A percentile compares a stretch with the other conserved stretches of the same genome.
Evolutionary conservation across 2,888 invertebrate species (phyloP).

Genomic region (Campoplex nolae): DNA sequence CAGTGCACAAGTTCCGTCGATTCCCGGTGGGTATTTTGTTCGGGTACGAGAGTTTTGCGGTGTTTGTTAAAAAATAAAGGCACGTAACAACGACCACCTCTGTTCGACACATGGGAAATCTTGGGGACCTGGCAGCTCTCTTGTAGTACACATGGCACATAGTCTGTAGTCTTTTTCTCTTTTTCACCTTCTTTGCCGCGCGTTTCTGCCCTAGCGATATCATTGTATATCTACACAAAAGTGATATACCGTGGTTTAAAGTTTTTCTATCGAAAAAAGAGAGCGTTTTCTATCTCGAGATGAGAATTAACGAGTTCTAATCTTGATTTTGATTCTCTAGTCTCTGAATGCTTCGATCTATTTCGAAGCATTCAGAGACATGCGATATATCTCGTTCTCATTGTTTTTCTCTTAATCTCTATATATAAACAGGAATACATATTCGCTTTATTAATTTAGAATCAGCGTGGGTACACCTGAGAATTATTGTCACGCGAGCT

Average conservation of each 20-base stretch:
- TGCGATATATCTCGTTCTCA: constrained; percentile 6
- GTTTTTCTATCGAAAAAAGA: constrained; percentile 39
- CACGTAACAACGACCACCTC: constrained; percentile 57
- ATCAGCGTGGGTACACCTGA: constrained; percentile 18
- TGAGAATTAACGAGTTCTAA: constrained; percentile 59
- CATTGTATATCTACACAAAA: background rate
- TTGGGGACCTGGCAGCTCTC: constrained; percentile 53
- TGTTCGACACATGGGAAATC: constrained; percentile 69
- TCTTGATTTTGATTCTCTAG: constrained; percentile 10
- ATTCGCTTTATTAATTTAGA: background rate
- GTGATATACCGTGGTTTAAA: background rate
- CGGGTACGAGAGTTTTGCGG: constrained; percentile 64
- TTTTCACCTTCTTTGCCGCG: background rate
- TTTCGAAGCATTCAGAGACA: constrained; percentile 31
- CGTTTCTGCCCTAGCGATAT: background rate
- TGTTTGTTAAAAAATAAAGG: constrained; percentile 68
- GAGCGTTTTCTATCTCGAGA: constrained; percentile 21
- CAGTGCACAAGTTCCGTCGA: constrained; percentile 42
- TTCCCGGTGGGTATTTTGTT: constrained; percentile 38
- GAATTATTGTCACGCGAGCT: constrained; percentile 41
- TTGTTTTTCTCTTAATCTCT: constrained; percentile 10
- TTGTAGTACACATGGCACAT: constrained; percentile 42
- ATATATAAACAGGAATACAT: background rate
- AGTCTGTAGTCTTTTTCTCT: constrained; percentile 7
- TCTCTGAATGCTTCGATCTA: too few relatives aligned